phyloP scores from a whole-genome alignment of 2,113 vertebrate species.

The Alectura lathami region DNA sequence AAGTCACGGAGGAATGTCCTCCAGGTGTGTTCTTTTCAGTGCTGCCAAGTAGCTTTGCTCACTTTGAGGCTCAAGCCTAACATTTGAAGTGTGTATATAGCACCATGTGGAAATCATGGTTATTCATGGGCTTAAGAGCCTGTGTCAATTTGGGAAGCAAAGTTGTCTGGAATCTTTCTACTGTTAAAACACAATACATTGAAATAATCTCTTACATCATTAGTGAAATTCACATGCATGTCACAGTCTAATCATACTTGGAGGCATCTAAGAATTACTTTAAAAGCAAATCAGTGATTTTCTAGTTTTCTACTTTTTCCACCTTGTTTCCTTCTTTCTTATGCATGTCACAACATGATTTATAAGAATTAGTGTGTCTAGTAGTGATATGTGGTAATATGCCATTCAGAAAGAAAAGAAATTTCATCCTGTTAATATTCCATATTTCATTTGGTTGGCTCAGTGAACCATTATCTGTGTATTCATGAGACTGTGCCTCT shows the following conservation, averaged over 20 bases:
- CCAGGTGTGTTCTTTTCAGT: background rate
- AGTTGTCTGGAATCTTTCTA: background rate
- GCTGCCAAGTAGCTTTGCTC: background rate
- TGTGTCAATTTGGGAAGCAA: background rate
- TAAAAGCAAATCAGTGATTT: background rate
- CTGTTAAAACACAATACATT: background rate
- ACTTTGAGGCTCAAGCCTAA: background rate
- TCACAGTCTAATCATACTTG: background rate
- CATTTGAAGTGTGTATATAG: background rate
- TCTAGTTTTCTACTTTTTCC: background rate
- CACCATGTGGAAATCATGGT: background rate
- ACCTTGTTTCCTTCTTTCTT: background rate
- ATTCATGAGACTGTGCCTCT: background rate
- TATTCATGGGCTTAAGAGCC: background rate
- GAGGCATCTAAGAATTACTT: background rate
- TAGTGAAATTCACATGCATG: background rate
- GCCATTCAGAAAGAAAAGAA: background rate
- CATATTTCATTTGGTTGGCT: slow-evolving; percentile 15
- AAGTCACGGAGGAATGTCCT: background rate
- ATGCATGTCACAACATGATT: background rate
- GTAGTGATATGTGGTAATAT: background rate
- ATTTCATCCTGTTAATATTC: background rate
- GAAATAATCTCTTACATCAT: background rate
- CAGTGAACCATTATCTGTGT: background rate
- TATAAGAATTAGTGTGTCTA: background rate